Evolutionary conservation across 2,113 vertebrate species (phyloP).

Genomic region (Mormyrus iriodes): DNA sequence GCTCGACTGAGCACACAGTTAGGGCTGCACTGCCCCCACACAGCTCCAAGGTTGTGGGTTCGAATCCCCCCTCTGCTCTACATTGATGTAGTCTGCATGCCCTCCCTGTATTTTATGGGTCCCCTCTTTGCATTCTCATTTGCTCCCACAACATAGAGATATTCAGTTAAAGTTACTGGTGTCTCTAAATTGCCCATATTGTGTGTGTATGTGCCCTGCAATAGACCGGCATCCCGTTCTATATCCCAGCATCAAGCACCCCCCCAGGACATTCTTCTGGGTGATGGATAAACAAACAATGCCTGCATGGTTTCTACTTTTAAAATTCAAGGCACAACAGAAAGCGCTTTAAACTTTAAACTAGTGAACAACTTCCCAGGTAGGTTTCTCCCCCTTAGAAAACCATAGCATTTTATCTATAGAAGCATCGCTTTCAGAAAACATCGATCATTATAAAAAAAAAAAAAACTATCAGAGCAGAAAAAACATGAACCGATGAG

Average conservation of each 20-base stretch:
- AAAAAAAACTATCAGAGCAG: not conserved
- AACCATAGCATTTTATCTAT: not conserved
- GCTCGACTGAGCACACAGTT: not conserved
- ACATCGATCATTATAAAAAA: not conserved
- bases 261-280: not conserved
- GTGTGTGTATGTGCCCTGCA: no score
- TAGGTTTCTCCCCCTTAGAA: not conserved
- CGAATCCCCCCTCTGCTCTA: not conserved
- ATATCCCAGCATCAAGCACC: not conserved
- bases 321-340: not conserved
- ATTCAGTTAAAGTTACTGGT: not conserved
- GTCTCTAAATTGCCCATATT: no score
- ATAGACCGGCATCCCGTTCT: not conserved
- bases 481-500: not conserved
- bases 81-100: not conserved
- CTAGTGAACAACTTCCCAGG: not conserved
- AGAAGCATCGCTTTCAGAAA: not conserved
- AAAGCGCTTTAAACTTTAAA: not conserved
- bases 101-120: not conserved
- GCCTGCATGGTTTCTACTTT: not conserved
- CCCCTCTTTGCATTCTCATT: not conserved
- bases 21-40: not conserved
- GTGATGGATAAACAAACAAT: not conserved
- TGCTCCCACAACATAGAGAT: not conserved
- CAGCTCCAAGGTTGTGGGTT: not conserved